These are phyloP conservation scores for Lepus townsendii DNA, from an alignment of 2,797 vertebrate genomes.

Conservation along the genomic window DNA sequence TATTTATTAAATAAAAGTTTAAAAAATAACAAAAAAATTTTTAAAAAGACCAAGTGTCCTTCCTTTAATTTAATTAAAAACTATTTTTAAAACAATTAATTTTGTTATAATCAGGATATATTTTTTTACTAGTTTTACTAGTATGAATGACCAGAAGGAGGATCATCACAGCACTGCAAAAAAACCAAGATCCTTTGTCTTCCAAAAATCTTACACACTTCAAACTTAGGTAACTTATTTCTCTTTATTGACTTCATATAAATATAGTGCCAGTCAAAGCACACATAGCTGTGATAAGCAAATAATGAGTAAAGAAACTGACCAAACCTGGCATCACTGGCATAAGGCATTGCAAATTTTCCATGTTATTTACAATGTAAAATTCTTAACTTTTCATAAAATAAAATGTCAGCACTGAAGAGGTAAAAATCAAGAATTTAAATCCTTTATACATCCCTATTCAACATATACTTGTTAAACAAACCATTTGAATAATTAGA, in stretches of 20 bases:
- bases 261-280: background rate
- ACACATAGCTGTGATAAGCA: background rate
- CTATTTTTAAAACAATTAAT: constrained; percentile 19
- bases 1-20: no score
- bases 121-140: constrained; percentile 13
- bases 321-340: background rate
- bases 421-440: constrained; percentile 8
- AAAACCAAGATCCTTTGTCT: background rate
- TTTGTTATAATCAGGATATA: constrained; percentile 25
- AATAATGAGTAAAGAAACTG: background rate
- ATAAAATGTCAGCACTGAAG: background rate
- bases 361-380: background rate
- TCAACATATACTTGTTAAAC: background rate
- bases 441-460: background rate
- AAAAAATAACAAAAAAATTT: no score
- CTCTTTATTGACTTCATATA: background rate
- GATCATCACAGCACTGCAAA: background rate
- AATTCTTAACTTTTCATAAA: background rate
- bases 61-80: constrained; percentile 27
- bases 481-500: constrained; percentile 11
- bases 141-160: background rate
- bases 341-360: constrained; percentile 20
- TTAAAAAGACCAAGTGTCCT: no score
- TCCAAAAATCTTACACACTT: constrained; percentile 29
- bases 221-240: constrained; percentile 23